Evolutionary conservation across 2,888 invertebrate genomes (phyloP).

Genomic region (Tenthredo scrophulariae): DNA sequence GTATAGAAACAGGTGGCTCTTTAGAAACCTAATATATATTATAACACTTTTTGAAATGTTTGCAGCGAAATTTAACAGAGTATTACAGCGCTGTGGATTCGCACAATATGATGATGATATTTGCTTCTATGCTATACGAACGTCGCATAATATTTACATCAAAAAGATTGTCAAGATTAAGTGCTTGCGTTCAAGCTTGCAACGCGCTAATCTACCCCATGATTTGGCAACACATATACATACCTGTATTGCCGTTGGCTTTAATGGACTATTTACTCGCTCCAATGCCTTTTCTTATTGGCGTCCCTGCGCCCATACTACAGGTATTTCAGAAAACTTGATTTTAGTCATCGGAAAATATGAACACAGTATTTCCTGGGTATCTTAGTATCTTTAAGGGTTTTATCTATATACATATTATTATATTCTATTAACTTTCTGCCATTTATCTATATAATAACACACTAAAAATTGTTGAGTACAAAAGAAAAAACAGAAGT

Average conservation of each 20-base stretch:
- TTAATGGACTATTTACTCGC: slow-evolving; percentile 94
- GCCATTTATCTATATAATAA: neutral
- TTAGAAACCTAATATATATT: neutral
- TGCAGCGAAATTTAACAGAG: slow-evolving; percentile 96
- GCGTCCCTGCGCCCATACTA: slow-evolving; percentile 93
- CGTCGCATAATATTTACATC: slow-evolving; percentile 96
- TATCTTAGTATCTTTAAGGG: neutral
- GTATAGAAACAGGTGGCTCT: slow-evolving; percentile 73
- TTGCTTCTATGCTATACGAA: slow-evolving; percentile 97
- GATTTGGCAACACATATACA: slow-evolving; percentile 99
- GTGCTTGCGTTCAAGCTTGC: slow-evolving; percentile 96
- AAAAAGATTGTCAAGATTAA: slow-evolving; percentile 91
- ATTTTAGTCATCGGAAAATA: neutral
- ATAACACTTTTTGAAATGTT: slow-evolving; percentile 17
- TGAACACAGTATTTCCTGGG: neutral
- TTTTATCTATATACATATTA: neutral
- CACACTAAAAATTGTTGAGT: neutral
- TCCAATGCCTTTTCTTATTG: slow-evolving; percentile 99
- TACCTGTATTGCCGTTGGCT: slow-evolving; percentile 94
- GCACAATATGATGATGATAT: slow-evolving; percentile 96
- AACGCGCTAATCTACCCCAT: slow-evolving; percentile 97
- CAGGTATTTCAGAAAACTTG: slow-evolving; percentile 80
- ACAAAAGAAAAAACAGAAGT: neutral
- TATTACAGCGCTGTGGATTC: slow-evolving; percentile 98
- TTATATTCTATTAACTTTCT: neutral